Evolutionary conservation across 2,113 vertebrate species (phyloP).

Genomic region (Chaetorhynchus papuensis): DNA sequence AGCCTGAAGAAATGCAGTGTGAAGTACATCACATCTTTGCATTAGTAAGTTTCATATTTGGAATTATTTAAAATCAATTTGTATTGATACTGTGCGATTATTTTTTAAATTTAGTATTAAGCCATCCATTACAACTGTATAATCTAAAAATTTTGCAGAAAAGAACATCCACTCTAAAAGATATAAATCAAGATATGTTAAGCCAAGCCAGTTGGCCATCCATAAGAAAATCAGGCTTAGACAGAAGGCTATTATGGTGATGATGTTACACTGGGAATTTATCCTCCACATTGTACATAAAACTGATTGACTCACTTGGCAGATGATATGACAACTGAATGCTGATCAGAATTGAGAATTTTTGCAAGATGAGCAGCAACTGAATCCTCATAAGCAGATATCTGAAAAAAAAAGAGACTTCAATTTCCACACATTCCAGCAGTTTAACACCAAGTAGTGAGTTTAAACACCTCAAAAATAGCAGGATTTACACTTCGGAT

Average conservation of each 20-base stretch:
- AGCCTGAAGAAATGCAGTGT: background rate
- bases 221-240: background rate
- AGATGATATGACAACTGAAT: conserved; percentile 92
- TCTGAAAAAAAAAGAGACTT: conserved; percentile 72
- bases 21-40: background rate
- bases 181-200: background rate
- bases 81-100: background rate
- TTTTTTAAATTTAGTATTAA: background rate
- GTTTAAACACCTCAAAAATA: background rate
- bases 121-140: background rate
- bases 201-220: background rate
- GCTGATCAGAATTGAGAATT: conserved; percentile 96
- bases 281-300: background rate
- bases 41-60: background rate
- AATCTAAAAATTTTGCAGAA: background rate
- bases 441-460: background rate
- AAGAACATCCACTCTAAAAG: background rate
- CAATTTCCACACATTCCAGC: background rate
- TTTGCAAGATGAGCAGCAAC: conserved; percentile 93
- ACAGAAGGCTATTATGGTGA: background rate
- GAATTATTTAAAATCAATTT: background rate
- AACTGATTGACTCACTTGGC: conserved; percentile 83
- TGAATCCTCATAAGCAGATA: conserved; percentile 92
- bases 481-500: background rate
- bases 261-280: background rate